phyloP scores from a whole-genome alignment of 2,888 invertebrate species.

The Leptopterna dolabrata region DNA sequence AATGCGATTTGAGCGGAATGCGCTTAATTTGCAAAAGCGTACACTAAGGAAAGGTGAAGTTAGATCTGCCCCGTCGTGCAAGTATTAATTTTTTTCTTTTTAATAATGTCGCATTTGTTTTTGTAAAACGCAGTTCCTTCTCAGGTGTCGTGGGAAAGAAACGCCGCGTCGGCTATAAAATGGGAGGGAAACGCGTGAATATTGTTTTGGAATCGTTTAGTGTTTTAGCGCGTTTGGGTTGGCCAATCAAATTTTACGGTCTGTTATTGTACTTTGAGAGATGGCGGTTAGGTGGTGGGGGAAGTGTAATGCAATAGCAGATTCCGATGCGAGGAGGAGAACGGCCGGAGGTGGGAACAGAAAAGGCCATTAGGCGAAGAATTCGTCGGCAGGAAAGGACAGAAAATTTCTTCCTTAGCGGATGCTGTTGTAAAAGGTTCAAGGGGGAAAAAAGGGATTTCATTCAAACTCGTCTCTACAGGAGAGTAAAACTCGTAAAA shows the following conservation, averaged over 20 bases:
- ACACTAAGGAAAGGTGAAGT: too few species aligned
- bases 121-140: too few species aligned
- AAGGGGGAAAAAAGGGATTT: neutral
- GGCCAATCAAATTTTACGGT: neutral
- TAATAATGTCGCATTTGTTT: too few species aligned
- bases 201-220: conserved; percentile 7
- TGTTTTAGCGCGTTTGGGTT: neutral
- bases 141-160: too few species aligned
- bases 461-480: neutral
- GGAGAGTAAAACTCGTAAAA: too few species aligned
- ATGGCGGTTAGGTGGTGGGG: neutral
- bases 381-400: conserved; percentile 3
- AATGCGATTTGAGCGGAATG: too few species aligned
- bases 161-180: neutral
- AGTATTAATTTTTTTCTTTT: too few species aligned
- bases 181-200: neutral
- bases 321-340: neutral
- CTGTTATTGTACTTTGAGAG: neutral
- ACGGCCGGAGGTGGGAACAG: neutral
- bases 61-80: too few species aligned
- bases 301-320: neutral
- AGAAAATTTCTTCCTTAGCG: neutral
- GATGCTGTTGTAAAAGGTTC: neutral
- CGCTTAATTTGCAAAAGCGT: too few species aligned
- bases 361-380: neutral